Conservation (phyloP, 2,797 vertebrate species). For the Microctenopoma steveboyesi region DNA sequence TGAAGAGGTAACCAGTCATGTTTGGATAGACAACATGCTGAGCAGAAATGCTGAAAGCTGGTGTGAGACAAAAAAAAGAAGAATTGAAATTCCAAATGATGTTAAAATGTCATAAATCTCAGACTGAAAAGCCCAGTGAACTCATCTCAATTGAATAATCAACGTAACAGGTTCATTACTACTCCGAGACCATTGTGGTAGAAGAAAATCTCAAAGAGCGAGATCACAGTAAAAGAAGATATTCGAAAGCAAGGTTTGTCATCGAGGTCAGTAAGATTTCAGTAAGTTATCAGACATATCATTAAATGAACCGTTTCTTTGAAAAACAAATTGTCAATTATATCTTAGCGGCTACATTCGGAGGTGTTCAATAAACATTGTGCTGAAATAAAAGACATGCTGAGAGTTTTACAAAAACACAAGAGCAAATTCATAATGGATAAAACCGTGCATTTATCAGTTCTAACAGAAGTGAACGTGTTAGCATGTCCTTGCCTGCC, state of each 20-base stretch:
- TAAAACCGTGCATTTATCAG: neutral
- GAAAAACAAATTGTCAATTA: neutral
- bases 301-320: neutral
- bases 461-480: neutral
- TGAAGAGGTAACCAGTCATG: conserved; percentile 10
- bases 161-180: conserved; percentile 32
- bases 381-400: neutral
- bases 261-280: neutral
- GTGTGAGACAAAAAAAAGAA: neutral
- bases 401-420: neutral
- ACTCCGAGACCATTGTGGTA: neutral
- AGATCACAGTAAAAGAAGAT: neutral
- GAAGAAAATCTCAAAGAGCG: neutral
- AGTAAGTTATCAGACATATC: neutral
- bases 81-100: conserved; percentile 36
- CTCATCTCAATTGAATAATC: conserved; percentile 31
- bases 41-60: conserved; percentile 21
- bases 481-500: neutral
- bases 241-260: neutral
- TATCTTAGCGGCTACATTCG: neutral
- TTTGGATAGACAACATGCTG: conserved; percentile 8
- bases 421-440: no score
- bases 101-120: conserved; percentile 41
- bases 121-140: conserved; percentile 17
- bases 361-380: neutral